Percentiles rank a stretch among this genome's conserved stretches.
These are phyloP conservation scores for Motacilla tschutschensis DNA, from an alignment of 2,113 vertebrate genomes.

Conservation along the genomic window DNA sequence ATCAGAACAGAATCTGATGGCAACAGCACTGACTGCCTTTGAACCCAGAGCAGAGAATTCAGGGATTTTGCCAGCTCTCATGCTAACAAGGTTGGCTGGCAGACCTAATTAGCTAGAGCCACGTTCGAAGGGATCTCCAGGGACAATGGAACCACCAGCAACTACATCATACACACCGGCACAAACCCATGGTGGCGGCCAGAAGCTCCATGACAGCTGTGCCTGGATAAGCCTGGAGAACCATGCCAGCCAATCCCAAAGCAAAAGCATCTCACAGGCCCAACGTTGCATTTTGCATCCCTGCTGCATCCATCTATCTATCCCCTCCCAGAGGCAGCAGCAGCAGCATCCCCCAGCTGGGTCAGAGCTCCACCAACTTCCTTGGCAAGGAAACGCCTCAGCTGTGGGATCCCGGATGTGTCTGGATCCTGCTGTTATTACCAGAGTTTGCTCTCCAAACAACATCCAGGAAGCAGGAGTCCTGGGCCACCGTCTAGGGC, in stretches of 20 bases:
- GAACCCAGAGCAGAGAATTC: not conserved
- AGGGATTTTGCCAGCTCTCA: not conserved
- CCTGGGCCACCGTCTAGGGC: not conserved
- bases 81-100: not conserved
- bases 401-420: not conserved
- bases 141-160: not conserved
- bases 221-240: not conserved
- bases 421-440: constrained; percentile 11
- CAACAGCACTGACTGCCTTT: not conserved
- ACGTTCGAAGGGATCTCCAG: not conserved
- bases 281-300: not conserved
- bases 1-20: not conserved
- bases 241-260: not conserved
- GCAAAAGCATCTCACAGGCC: not conserved
- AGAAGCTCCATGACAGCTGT: not conserved
- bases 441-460: constrained; percentile 8
- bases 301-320: not conserved
- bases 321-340: not conserved
- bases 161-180: not conserved
- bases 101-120: not conserved
- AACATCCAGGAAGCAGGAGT: constrained; percentile 3
- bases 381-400: not conserved
- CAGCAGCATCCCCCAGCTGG: not conserved
- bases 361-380: not conserved
- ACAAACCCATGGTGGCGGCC: not conserved